phyloP scores from a whole-genome alignment of 2,888 invertebrate species.

The Zhuqinia jingwanae region DNA sequence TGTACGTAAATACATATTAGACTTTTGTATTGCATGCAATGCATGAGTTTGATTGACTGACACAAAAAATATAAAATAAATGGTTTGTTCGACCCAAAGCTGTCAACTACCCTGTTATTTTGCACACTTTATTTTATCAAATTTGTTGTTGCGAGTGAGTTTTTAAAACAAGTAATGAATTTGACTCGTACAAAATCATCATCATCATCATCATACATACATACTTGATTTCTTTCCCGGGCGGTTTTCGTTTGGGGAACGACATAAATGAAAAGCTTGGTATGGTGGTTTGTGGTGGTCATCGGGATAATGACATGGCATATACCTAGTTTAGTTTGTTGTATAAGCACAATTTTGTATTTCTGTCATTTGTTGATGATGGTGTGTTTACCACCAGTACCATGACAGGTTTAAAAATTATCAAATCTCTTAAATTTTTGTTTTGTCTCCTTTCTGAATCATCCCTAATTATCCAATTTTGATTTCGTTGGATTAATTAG shows the following conservation, averaged over 20 bases:
- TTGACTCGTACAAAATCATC: neutral
- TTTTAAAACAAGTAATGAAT: conserved; percentile 38
- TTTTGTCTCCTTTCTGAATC: neutral
- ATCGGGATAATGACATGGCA: conserved; percentile 43
- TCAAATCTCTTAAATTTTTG: no score
- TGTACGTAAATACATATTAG: no score
- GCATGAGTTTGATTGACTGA: conserved; percentile 64
- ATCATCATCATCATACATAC: neutral
- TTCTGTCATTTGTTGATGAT: neutral
- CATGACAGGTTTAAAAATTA: neutral
- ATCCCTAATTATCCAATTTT: conserved; percentile 49
- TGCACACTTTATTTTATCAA: conserved; percentile 68
- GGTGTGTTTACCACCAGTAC: neutral
- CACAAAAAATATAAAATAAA: conserved; percentile 67
- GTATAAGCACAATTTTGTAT: no score
- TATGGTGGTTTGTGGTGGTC: conserved; percentile 32
- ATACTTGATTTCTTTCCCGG: conserved; percentile 23
- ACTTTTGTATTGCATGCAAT: neutral
- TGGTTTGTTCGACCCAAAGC: conserved; percentile 52
- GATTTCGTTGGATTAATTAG: conserved; percentile 43
- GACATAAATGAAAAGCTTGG: neutral
- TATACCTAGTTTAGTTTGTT: neutral
- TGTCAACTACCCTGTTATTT: conserved; percentile 68
- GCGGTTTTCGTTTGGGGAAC: neutral
- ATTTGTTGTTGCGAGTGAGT: conserved; percentile 58